Percentiles rank a stretch among this genome's conserved stretches.
Conservation (phyloP, 53 echinoderm and acorn worm genomes). For the Hippasteria phrygiana region DNA sequence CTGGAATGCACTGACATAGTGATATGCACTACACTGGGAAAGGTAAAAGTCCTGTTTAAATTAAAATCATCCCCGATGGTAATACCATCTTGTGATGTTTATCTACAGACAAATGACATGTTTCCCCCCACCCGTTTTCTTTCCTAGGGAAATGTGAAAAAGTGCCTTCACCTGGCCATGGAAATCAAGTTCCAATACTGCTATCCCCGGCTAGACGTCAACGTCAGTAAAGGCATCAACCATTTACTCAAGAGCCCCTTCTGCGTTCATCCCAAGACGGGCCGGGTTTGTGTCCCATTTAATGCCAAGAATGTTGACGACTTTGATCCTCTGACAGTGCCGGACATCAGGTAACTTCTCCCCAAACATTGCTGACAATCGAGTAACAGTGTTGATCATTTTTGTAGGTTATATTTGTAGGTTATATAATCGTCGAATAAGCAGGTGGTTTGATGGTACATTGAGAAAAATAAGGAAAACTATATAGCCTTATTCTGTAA, state of each 20-base stretch:
- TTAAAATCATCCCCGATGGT: no score
- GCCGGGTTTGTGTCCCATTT: constrained; percentile 94
- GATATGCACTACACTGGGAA: no score
- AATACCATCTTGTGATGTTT: no score
- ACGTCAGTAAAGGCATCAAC: constrained; percentile 97
- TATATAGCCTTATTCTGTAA: no score
- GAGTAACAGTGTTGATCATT: no score
- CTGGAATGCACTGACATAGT: no score
- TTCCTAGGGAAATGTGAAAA: constrained; percentile 76
- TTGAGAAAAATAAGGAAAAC: no score
- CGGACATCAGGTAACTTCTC: constrained; percentile 80
- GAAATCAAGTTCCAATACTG: constrained; percentile 96
- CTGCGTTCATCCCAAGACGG: constrained; percentile 97
- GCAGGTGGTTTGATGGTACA: no score
- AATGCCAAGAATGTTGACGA: constrained; percentile 73
- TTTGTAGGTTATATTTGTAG: no score
- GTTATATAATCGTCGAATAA: no score
- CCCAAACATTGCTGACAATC: background rate
- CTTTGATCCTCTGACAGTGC: constrained; percentile 92
- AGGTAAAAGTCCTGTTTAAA: no score
- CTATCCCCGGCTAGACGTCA: constrained; percentile 97
- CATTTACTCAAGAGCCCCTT: constrained; percentile 98
- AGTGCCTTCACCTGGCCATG: constrained; percentile 76
- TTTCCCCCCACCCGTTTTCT: background rate
- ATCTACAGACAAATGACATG: background rate